These are phyloP conservation scores for Bujurquina vittata DNA, from an alignment of 2,113 vertebrate species.

Conservation along the genomic window DNA sequence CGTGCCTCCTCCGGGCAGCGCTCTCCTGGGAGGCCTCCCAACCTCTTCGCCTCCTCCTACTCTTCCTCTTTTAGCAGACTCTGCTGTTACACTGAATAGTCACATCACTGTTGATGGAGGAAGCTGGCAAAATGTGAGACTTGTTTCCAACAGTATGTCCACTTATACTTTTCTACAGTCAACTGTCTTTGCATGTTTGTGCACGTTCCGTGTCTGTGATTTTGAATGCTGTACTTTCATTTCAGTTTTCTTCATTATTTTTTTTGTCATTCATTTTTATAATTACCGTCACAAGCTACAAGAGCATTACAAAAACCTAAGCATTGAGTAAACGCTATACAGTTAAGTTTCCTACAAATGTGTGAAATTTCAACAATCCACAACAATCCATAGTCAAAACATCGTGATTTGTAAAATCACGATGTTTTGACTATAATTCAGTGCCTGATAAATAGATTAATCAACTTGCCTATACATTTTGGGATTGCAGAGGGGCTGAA, in stretches of 20 bases:
- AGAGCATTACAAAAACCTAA: not conserved
- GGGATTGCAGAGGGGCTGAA: not conserved
- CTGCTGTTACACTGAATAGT: conserved; percentile 39
- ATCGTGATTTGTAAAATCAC: too few relatives aligned
- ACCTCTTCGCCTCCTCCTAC: conserved; percentile 57
- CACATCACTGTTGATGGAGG: conserved; percentile 27
- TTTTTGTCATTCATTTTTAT: not conserved
- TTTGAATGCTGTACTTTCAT: not conserved
- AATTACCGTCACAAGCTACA: not conserved
- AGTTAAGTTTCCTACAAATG: not conserved
- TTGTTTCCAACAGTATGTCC: conserved; percentile 10
- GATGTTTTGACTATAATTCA: not conserved
- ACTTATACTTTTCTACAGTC: not conserved
- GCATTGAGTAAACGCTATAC: not conserved
- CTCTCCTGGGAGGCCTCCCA: conserved; percentile 77
- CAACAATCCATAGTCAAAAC: too few relatives aligned
- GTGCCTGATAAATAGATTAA: not conserved
- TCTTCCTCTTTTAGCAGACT: conserved; percentile 33
- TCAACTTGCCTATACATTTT: not conserved
- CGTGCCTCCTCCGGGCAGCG: conserved; percentile 81
- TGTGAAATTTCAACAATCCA: not conserved
- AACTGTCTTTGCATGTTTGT: not conserved
- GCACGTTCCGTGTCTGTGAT: not conserved
- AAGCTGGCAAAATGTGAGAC: conserved; percentile 20
- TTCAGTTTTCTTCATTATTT: not conserved